Evolutionary conservation across 1,140 invertebrate species (phyloP).

Genomic region (Caerostris extrusa): DNA sequence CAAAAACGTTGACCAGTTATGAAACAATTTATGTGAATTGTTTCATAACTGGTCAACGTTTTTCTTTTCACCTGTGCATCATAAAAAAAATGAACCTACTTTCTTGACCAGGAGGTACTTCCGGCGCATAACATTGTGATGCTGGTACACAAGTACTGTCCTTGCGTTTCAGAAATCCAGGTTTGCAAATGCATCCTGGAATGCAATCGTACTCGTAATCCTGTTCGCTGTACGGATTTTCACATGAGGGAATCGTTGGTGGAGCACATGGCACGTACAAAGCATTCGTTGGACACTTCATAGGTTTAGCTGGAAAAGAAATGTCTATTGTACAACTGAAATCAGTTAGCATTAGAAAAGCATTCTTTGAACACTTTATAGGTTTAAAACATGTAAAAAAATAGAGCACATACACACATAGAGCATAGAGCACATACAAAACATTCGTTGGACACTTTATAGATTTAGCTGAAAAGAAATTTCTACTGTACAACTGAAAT

Average conservation of each 20-base stretch:
- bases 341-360: too few species aligned
- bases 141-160: neutral
- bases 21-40: too few species aligned
- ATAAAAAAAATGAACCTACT: neutral
- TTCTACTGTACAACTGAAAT: too few species aligned
- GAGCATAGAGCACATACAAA: neutral
- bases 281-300: slow-evolving; percentile 7
- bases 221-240: neutral
- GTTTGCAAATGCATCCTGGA: neutral
- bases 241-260: neutral
- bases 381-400: too few species aligned
- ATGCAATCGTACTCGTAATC: neutral
- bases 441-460: neutral
- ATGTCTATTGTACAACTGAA: too few species aligned
- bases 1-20: too few species aligned
- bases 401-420: too few species aligned
- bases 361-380: too few species aligned
- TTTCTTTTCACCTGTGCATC: too few species aligned
- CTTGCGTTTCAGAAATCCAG: neutral
- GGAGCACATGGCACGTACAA: neutral
- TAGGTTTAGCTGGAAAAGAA: neutral
- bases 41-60: too few species aligned
- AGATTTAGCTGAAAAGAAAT: neutral
- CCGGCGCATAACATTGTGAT: neutral
- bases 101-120: neutral